Evolutionary conservation across 2,888 invertebrate species (phyloP).

Genomic region (Eupithecia abbreviata): DNA sequence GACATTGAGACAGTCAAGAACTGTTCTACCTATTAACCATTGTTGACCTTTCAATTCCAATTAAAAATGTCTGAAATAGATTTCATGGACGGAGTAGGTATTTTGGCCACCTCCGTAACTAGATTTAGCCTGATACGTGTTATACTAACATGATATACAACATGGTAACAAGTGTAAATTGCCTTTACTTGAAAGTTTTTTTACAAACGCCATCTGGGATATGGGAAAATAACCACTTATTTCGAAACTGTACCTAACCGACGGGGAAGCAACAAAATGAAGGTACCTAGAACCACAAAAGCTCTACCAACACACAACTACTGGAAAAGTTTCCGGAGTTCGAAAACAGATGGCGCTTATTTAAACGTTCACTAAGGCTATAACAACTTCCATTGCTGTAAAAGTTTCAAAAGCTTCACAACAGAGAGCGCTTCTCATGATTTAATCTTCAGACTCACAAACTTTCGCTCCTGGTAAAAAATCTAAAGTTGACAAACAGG

Average conservation of each 20-base stretch:
- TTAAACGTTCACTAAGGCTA: neutral
- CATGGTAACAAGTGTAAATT: neutral
- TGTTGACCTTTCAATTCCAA: neutral
- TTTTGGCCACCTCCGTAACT: neutral
- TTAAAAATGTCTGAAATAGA: neutral
- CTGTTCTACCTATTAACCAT: neutral
- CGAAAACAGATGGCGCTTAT: slow-evolving; percentile 32
- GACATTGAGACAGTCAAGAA: neutral
- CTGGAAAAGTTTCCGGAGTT: slow-evolving; percentile 1
- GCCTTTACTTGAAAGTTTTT: neutral
- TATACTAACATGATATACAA: too few relatives aligned
- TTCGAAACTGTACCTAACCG: too few relatives aligned
- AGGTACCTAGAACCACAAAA: slow-evolving; percentile 16
- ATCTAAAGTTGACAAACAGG: slow-evolving; percentile 13
- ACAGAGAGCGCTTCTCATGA: neutral
- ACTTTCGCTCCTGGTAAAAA: neutral
- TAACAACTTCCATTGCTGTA: neutral
- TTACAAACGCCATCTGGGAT: neutral
- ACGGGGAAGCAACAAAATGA: neutral
- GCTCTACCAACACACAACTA: neutral
- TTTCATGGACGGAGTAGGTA: neutral
- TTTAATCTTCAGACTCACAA: neutral
- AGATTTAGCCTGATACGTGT: neutral
- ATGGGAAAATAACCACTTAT: neutral
- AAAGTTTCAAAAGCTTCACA: neutral